phyloP scores from a whole-genome alignment of 2,113 vertebrate species.

The Chiloscyllium plagiosum region DNA sequence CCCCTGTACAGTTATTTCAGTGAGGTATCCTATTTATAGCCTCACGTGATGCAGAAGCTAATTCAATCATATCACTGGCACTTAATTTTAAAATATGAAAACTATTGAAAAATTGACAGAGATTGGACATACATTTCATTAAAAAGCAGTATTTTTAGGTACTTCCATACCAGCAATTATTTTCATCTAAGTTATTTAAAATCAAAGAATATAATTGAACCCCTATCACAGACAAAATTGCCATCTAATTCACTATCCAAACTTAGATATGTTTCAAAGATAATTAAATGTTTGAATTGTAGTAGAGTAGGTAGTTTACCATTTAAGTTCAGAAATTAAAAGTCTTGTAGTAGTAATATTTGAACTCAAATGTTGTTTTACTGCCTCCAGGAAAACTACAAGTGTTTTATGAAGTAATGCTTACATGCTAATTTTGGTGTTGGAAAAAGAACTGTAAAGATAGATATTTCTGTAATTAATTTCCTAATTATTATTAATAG shows the following conservation, averaged over 20 bases:
- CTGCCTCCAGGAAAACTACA: neutral
- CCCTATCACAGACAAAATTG: slow-evolving; percentile 65
- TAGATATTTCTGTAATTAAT: neutral
- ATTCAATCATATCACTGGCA: slow-evolving; percentile 52
- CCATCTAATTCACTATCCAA: slow-evolving; percentile 73
- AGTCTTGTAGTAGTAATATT: slow-evolving; percentile 59
- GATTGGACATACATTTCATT: slow-evolving; percentile 58
- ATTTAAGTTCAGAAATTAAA: slow-evolving; percentile 66
- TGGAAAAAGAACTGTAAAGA: neutral
- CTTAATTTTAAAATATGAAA: slow-evolving; percentile 57
- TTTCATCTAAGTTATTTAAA: slow-evolving; percentile 60
- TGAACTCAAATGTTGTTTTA: neutral
- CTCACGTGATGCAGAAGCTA: slow-evolving; percentile 45
- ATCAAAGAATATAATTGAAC: slow-evolving; percentile 58
- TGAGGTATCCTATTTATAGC: slow-evolving; percentile 53
- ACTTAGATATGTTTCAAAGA: slow-evolving; percentile 79
- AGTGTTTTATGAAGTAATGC: neutral
- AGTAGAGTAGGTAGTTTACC: slow-evolving; percentile 62
- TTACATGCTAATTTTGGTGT: neutral
- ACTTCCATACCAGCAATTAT: slow-evolving; percentile 65
- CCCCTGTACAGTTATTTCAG: too few species aligned
- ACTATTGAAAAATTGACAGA: slow-evolving; percentile 51
- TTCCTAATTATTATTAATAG: neutral
- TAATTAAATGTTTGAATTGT: slow-evolving; percentile 76
- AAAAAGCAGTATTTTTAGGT: slow-evolving; percentile 57